Evolutionary conservation across 2,888 invertebrate species (phyloP), one percentile per base, ranked within the genome.

Genomic region (Drosophila paracracens): DNA sequence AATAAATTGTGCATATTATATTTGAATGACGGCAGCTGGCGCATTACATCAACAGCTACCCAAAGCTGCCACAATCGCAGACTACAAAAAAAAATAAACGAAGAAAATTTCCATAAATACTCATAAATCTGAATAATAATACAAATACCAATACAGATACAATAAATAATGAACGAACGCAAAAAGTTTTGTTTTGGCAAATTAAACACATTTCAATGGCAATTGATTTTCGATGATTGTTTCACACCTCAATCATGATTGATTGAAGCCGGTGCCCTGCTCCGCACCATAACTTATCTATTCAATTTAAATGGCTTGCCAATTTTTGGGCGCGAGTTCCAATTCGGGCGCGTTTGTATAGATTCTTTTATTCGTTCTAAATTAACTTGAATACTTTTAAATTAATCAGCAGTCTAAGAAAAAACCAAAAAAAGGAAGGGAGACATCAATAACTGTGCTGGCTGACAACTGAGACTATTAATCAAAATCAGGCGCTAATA

Each of bases 61-160:
- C 56, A 43, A 89, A 87, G 83, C 67, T 81, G 87, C 35, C 70
- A 18, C 59, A 79, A 71, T 63, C 83, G 64, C 70, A 62, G 63
- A 51, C 58, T 36, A 33, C 48, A 64, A 65, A 66, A 40, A 29
- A 16, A 52, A 35, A 2, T 1, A 73, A 36, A 4, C 18, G 6
- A 38, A 16, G 4, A 56, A 56, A 65, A 66, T 74, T 67, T 81
- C 81, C 69, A 81, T 78, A 67, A 69, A 51, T 67, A 63, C 40
- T 59, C 61, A 79, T 70, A 69, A 62, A 70, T 82, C 21, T 68
- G 57, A 60, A 59, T 56, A 70, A 62, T 65, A 77, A 63, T 50
- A 61, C 35, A 56, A 33, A 53, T 58, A 51, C 40, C 40, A 18
- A 29, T 50, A 58, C 10, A 33, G 38, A n/a, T 46, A 50, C 38